Evolutionary conservation across 2,113 vertebrate genomes (phyloP), one percentile per base, ranked within the genome.

Genomic region (Amphilophus citrinellus): DNA sequence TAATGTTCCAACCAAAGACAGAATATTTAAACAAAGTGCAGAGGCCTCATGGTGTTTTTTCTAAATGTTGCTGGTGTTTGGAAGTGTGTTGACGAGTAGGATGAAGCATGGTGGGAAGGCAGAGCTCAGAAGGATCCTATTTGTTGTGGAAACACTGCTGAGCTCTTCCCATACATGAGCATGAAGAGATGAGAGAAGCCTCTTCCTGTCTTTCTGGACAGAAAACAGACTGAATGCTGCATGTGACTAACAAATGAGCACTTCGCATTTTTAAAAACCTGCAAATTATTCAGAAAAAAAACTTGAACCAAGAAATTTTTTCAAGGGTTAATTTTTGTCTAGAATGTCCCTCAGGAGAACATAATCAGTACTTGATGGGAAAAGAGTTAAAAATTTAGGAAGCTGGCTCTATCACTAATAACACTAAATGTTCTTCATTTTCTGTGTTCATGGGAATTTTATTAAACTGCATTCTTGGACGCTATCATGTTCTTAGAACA

Each of bases 61-160:
- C 39, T 47, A 47, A 68, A 27, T 47, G 42, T 39, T 30, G 5
- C 66, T 30, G 50, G 15, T 3, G 78, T 73, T 30, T 60, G 75
- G 4, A 22, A 79, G 61, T 27, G 4, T 61, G 63, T 71, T 60
- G 87, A 88, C 65, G 1, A 61, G 58, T 24, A 63, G 8, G 82
- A 81, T 60, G 86, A 80, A 11, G 65, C 61, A 84, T 20, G 77
- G 61, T 62, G 80, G 83, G 89, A 83, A 81, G 44, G 65, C 53
- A 10, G 57, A 81, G 82, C 71, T 24, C 63, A 77, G 61, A 76
- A 86, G 76, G 81, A 57, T 90, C 18, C 77, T 24, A 62, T 95
- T 95, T 96, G 91, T 94, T 94, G 91, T 95, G 91, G 87, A 93
- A 95, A 96, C 84, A 92, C 58, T 0, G 20, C 63, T 27, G 73